phyloP scores from a whole-genome alignment of 2,888 invertebrate genomes.

The Erebia ligea region DNA sequence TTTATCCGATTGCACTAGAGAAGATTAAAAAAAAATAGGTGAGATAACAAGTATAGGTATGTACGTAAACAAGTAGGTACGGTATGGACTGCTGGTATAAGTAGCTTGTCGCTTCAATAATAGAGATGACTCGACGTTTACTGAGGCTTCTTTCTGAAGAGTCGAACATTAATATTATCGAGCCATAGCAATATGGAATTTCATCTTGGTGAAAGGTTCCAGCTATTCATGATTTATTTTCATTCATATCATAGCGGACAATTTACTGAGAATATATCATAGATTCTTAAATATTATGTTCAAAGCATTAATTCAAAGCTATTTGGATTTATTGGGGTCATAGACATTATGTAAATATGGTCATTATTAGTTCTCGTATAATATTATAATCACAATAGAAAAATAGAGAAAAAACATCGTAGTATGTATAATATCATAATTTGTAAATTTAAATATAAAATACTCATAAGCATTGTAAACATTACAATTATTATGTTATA shows the following conservation, averaged over 20 bases:
- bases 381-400: too few relatives aligned
- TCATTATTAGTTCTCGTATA: background rate
- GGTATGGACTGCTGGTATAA: slow-evolving; percentile 4
- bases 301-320: slow-evolving; percentile 10
- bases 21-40: too few relatives aligned
- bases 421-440: too few relatives aligned
- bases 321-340: background rate
- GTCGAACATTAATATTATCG: slow-evolving; percentile 36
- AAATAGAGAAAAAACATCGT: too few relatives aligned
- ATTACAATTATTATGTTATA: too few relatives aligned
- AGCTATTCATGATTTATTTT: slow-evolving; percentile 44
- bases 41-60: background rate
- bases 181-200: slow-evolving; percentile 42
- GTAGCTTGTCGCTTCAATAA: slow-evolving; percentile 35
- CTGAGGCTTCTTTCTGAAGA: slow-evolving; percentile 13
- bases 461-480: too few relatives aligned
- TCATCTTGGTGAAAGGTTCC: slow-evolving; percentile 43
- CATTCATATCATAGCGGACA: slow-evolving; percentile 41
- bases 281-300: slow-evolving; percentile 36
- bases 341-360: background rate
- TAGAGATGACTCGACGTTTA: slow-evolving; percentile 29
- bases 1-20: background rate
- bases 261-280: slow-evolving; percentile 39
- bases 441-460: too few relatives aligned
- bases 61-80: background rate